Evolutionary conservation across 2,888 invertebrate genomes (phyloP).

Genomic region (Platycheirus rosarum): DNA sequence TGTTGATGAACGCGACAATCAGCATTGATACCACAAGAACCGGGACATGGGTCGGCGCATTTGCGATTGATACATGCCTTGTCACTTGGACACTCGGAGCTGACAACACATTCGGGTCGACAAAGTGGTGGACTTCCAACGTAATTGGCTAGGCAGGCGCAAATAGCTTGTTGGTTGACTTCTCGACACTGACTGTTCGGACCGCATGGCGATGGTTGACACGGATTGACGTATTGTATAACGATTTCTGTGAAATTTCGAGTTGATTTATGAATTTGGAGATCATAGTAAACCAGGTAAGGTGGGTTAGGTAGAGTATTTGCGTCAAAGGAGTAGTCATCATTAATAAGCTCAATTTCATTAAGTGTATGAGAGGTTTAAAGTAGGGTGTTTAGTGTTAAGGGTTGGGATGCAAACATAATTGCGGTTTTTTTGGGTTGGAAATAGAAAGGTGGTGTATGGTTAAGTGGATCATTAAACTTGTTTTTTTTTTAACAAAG

Average conservation of each 20-base stretch:
- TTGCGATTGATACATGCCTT: slow-evolving; percentile 90
- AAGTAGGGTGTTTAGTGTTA: background rate
- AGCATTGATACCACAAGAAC: slow-evolving; percentile 90
- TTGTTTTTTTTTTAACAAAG: too few species aligned
- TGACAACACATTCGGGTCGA: slow-evolving; percentile 91
- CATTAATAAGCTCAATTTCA: too few species aligned
- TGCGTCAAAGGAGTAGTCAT: background rate
- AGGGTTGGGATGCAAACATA: too few species aligned
- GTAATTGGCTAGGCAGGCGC: slow-evolving; percentile 88
- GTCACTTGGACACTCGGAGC: slow-evolving; percentile 89
- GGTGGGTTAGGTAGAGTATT: background rate
- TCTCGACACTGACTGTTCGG: slow-evolving; percentile 90
- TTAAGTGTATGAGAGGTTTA: too few species aligned
- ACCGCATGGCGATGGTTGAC: slow-evolving; percentile 91
- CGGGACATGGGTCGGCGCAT: slow-evolving; percentile 91
- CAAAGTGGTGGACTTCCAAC: slow-evolving; percentile 91
- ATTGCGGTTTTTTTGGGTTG: too few species aligned
- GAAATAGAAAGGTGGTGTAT: too few species aligned
- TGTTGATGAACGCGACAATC: slow-evolving; percentile 92
- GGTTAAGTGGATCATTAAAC: too few species aligned
- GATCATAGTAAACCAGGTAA: background rate
- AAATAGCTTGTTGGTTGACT: slow-evolving; percentile 86
- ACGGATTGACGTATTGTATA: slow-evolving; percentile 83
- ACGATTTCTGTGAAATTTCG: slow-evolving; percentile 44
- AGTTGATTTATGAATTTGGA: slow-evolving; percentile 26